These are phyloP conservation scores for Protomyctophum bolini DNA, from an alignment of 2,113 vertebrate species.

Conservation along the genomic window DNA sequence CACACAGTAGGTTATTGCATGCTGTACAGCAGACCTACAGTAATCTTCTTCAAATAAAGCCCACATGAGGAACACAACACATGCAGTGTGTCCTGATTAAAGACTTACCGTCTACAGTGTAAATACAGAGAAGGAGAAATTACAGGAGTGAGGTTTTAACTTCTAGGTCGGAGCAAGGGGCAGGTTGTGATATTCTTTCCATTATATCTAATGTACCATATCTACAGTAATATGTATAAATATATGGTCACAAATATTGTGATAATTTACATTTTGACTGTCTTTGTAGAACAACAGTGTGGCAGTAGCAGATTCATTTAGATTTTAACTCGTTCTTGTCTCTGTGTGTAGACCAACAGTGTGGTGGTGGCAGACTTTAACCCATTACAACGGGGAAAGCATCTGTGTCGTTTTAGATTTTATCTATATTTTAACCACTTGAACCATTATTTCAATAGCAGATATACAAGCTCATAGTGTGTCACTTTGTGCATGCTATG, in stretches of 20 bases:
- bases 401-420: too few species aligned
- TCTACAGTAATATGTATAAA: not conserved
- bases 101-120: not conserved
- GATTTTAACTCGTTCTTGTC: too few species aligned
- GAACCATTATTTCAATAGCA: too few species aligned
- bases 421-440: too few species aligned
- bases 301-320: conserved; percentile 89
- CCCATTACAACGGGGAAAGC: too few species aligned
- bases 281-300: conserved; percentile 78
- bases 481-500: too few species aligned
- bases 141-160: not conserved
- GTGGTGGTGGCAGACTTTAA: not conserved
- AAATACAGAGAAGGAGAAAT: not conserved
- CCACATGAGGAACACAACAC: not conserved
- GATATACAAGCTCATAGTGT: too few species aligned
- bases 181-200: too few species aligned
- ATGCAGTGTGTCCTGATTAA: not conserved
- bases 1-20: conserved; percentile 8
- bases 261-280: not conserved
- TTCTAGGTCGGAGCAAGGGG: not conserved
- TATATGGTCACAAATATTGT: not conserved
- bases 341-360: not conserved
- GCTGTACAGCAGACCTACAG: conserved; percentile 10
- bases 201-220: not conserved
- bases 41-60: conserved; percentile 20